Conservation (phyloP, 1,140 invertebrate species). For the Eciton burchellii region DNA sequence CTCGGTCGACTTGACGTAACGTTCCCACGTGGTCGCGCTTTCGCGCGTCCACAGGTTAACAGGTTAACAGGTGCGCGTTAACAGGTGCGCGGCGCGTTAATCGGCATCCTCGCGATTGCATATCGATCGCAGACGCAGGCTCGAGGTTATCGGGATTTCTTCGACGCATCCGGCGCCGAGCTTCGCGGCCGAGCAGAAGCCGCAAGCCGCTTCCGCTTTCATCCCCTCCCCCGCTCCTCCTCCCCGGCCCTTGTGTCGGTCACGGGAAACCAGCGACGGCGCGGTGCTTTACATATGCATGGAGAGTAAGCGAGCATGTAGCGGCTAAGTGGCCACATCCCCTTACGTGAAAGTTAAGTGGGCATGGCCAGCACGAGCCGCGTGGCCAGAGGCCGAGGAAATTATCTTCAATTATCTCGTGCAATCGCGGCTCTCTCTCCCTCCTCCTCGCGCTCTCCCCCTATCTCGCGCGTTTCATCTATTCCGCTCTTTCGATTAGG, state of each 20-base stretch:
- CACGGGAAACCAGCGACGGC: conserved; percentile 70
- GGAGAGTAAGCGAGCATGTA: conserved; percentile 81
- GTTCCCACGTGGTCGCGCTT: neutral
- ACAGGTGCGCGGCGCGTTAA: too few relatives aligned
- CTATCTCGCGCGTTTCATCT: conserved; percentile 14
- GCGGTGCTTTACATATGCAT: conserved; percentile 73
- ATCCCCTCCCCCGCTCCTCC: conserved; percentile 66
- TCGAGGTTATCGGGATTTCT: too few relatives aligned
- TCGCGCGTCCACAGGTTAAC: too few relatives aligned
- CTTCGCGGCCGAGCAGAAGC: conserved; percentile 45
- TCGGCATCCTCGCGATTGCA: too few relatives aligned
- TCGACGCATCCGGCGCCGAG: neutral
- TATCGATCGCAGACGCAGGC: too few relatives aligned
- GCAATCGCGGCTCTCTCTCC: conserved; percentile 61
- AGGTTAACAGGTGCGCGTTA: too few relatives aligned
- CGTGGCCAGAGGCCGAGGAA: conserved; percentile 77
- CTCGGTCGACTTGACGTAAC: neutral
- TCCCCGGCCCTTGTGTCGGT: too few relatives aligned
- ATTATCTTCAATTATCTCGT: conserved; percentile 81
- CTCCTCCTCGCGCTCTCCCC: neutral
- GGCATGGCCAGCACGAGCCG: conserved; percentile 78
- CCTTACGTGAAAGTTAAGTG: conserved; percentile 83
- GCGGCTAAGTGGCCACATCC: conserved; percentile 80
- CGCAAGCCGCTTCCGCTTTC: conserved; percentile 19
- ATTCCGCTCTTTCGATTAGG: conserved; percentile 42